Evolutionary conservation across 2,797 vertebrate species (phyloP), one percentile per base, ranked within the genome.

Genomic region (Mallotus villosus): DNA sequence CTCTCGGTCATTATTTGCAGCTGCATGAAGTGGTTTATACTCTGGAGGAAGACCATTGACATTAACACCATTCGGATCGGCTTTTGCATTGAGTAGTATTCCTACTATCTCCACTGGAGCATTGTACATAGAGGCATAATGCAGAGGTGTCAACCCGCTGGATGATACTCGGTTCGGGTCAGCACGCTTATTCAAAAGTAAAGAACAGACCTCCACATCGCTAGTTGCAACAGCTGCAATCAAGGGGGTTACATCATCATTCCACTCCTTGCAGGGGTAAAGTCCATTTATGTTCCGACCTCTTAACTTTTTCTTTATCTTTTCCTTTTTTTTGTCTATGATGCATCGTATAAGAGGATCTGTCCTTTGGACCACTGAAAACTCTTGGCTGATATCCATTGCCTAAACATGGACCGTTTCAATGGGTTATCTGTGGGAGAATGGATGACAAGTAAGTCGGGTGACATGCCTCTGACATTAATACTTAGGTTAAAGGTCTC

Each of bases 221-320:
- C 76, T 53, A n/a, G 55, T 73, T 12, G 29, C 3, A 75, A 86
- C 75, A 72, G 90, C 84, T 77, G 86, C 85, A 55, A 71, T 84
- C 19, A 86, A 64, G 21, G 77, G 85, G 0, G 86, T 83, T 22
- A 91, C 64, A 14, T 53, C 25, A 74, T 86, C 84, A 0, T 70
- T 17, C 0, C 1, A 22, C 5, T 66, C 2, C 46, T 0, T 60
- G 67, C 73, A 86, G 57, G 73, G n/a, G 71, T 88, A 88, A 17
- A 27, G 0, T 1, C 0, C 5, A 79, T 91, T 75, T 19, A 86
- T 72, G 34, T 80, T 0, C 17, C 4, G 2, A 17, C 0, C 12
- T 51, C 4, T 14, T 1, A 51, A 1, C 16, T n/a, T n/a, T n/a
- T 51, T 51, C 5, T 51, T 51, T 1, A 51, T 0, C 1, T 51